Evolutionary conservation across 2,888 invertebrate genomes (phyloP).

Genomic region (Andrena haemorrhoa): DNA sequence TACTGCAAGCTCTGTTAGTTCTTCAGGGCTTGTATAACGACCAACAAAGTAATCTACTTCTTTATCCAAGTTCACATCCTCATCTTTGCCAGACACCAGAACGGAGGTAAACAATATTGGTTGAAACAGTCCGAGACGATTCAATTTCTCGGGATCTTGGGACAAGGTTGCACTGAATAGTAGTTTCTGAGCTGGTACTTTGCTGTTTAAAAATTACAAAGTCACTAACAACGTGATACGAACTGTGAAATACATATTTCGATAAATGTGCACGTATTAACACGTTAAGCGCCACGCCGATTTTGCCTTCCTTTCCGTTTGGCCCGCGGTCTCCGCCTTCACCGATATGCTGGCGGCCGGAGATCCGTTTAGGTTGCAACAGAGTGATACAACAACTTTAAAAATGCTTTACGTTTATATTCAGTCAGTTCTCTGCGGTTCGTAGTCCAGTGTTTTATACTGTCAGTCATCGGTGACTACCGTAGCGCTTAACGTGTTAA

Average conservation of each 20-base stretch:
- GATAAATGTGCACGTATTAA: not conserved
- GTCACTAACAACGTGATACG: not conserved
- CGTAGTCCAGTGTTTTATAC: no score
- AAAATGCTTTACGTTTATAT: no score
- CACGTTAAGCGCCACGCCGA: no score
- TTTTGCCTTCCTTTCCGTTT: no score
- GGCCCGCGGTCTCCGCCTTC: no score
- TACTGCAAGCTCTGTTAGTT: constrained; percentile 90
- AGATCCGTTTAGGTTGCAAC: no score
- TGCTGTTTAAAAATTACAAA: constrained; percentile 71
- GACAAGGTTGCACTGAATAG: constrained; percentile 99
- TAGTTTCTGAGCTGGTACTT: constrained; percentile 92
- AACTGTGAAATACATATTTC: not conserved
- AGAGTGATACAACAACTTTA: no score
- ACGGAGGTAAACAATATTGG: constrained; percentile 96
- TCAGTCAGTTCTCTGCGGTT: no score
- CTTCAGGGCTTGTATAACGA: constrained; percentile 93
- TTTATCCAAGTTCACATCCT: constrained; percentile 78
- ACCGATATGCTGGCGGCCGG: no score
- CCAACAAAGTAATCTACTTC: constrained; percentile 87
- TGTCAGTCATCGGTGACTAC: no score
- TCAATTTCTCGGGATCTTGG: constrained; percentile 97
- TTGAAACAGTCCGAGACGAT: constrained; percentile 94
- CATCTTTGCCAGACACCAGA: constrained; percentile 81
- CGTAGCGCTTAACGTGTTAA: no score